Base-by-base conservation (phyloP, 2,888 invertebrate species). In the Dioctria rufipes region DNA sequence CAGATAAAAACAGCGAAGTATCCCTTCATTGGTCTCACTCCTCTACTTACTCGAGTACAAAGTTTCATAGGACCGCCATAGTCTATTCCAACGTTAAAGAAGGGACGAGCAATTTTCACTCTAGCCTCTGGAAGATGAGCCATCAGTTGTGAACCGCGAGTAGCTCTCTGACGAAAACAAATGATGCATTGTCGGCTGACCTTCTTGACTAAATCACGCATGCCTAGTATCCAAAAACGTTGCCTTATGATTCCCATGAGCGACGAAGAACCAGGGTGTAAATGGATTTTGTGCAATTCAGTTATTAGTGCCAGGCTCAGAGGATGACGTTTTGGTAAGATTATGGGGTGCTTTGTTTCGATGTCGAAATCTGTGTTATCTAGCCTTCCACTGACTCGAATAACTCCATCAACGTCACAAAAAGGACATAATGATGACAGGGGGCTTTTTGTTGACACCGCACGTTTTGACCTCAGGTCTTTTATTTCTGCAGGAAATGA, bases 1-100 rank as follows among this genome's bases (percentile, higher is more conserved):
- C 73, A 73, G 4, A 73, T 42, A 43, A 58, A 73, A 25, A 73
- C 1, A 11, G 39, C 54, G 5, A 73, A 42, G 63, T 78, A 63
- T 13, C 49, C 43, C 25, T 78, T 78, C 4, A 43, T 43, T 25
- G 40, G 40, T 42, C 51, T 25, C 13, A 51, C 42, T 8, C 43
- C 43, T 60, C 73, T 73, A 3, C 58, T 39, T 39, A 37, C 25
- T n/a, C 42, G 11, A 37, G 58, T 6, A 8, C 42, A 42, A 5
- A 73, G 13, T 4, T 39, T n/a, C 25, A 73, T 6, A 3, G 73
- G 58, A 5, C 69, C 69, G 4, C 11, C 69, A 25, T 69, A 69
- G 13, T 69, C 69, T 4, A 49, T 25, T 5, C 73, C 73, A 40
- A 51, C 51, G 8, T 58, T 73, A 9, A 25, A 11, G 43, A 78